Evolutionary conservation across 2,113 vertebrate species (phyloP).

Genomic region (Tyrannus savana): DNA sequence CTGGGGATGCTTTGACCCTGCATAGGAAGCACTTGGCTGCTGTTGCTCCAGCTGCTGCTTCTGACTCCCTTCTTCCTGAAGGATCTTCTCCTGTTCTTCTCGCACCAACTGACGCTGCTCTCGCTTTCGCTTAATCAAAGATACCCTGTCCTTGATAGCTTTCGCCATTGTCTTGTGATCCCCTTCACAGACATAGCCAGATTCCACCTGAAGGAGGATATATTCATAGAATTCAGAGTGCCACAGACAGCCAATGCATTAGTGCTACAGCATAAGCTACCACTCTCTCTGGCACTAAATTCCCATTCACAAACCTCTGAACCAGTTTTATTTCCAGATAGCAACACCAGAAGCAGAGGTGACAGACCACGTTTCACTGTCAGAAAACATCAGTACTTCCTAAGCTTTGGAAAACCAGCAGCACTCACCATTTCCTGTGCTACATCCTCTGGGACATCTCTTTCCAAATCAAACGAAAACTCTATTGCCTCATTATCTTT

Average conservation of each 20-base stretch:
- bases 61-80: conserved; percentile 80
- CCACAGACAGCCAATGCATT: background rate
- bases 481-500: conserved; percentile 99
- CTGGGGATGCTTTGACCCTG: conserved; percentile 68
- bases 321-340: background rate
- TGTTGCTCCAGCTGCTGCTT: conserved; percentile 80
- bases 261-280: background rate
- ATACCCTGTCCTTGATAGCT: conserved; percentile 98
- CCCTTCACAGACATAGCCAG: conserved; percentile 96
- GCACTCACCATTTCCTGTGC: conserved; percentile 96
- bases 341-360: background rate
- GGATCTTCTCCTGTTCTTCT: conserved; percentile 92
- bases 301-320: background rate
- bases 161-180: conserved; percentile 99
- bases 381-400: background rate
- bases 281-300: background rate
- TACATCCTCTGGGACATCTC: conserved; percentile 96
- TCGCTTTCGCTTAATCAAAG: conserved; percentile 92
- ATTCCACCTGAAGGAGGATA: conserved; percentile 86
- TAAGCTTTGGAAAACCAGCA: background rate
- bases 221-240: conserved; percentile 35
- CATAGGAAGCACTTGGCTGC: conserved; percentile 69
- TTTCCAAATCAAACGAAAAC: conserved; percentile 96
- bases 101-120: conserved; percentile 93
- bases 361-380: background rate